These are phyloP conservation scores for Drosophila hamatofila DNA, from an alignment of 2,888 invertebrate species.

Conservation along the genomic window DNA sequence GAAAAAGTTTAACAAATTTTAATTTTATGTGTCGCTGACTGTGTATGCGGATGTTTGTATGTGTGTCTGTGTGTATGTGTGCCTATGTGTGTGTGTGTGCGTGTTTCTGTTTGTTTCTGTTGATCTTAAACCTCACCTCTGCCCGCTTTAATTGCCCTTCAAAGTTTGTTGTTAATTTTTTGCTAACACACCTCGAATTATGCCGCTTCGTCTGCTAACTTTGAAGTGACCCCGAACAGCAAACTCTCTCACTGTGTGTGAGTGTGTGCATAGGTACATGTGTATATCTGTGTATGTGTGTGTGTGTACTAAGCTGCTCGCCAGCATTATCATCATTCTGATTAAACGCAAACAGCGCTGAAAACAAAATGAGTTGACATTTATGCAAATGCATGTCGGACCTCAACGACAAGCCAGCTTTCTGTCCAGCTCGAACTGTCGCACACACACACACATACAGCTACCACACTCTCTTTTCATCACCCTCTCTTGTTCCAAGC, in stretches of 20 bases:
- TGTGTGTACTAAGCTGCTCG: constrained; percentile 36
- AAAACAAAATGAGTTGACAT: constrained; percentile 75
- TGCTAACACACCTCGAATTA: constrained; percentile 10
- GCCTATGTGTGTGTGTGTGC: background rate
- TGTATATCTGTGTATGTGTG: constrained; percentile 7
- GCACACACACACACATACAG: background rate
- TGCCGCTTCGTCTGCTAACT: constrained; percentile 11
- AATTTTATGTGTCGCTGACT: background rate
- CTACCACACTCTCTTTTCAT: background rate
- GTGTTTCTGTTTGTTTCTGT: background rate
- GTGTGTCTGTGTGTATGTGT: background rate
- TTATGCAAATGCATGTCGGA: constrained; percentile 77
- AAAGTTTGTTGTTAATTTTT: constrained; percentile 11
- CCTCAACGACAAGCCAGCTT: constrained; percentile 17
- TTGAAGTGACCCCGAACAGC: constrained; percentile 1
- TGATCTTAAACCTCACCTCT: background rate
- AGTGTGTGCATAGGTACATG: constrained; percentile 12
- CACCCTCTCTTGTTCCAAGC: no score
- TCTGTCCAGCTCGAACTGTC: background rate
- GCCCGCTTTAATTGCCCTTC: constrained; percentile 1
- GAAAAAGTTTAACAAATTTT: constrained; percentile 9
- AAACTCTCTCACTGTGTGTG: background rate
- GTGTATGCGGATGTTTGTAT: background rate
- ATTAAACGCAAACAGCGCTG: constrained; percentile 77
- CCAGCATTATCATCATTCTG: constrained; percentile 69